Base-by-base conservation (phyloP, 2,113 vertebrate genomes). In the Myiopsitta monachus region DNA sequence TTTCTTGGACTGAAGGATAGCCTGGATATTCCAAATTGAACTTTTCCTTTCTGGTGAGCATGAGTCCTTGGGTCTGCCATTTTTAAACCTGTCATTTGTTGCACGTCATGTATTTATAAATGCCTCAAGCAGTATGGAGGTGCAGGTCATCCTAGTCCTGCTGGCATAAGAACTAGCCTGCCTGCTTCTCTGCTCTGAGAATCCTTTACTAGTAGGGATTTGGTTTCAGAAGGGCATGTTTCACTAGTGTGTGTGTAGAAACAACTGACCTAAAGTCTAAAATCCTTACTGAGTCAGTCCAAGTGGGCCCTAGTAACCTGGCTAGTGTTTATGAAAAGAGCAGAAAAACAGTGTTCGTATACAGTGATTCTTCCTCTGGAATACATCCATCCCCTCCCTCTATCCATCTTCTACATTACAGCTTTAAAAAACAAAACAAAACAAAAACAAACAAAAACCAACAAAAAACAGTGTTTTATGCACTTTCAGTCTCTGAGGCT, bases 331-430 rank as follows among this genome's bases (percentile, higher is more conserved):
- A 84, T 77, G 10, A 22, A 70, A 88, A 87, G 33, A 84, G 47
- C 39, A 72, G 30, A 91, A 73, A 82, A 89, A 10, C 3, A 23
- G 11, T 28, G 22, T 10, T 81, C 15, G 4, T 23, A 22, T 16
- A 28, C 41, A 85, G n/a, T 2, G 1, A 6, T 68, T 78, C 30
- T 84, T 94, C 13, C 21, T 68, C 36, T 47, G 43, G 18, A 61
- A 51, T 64, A 82, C 7, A 11, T 36, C 6, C 0, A 0, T 63
- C 8, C 16, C 10, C 21, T 75, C 7, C 30, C 8, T 61, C 44
- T 68, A 52, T 33, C 31, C 7, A 14, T 80, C 38, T 83, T 90
- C n/a, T 62, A 15, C 31, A 38, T 69, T 39, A 61, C 7, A 66
- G 27, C 11, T 43, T 79, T 1, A 67, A 62, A 87, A 80, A 87